Base-by-base conservation (phyloP, 2,888 invertebrate genomes). In the Agrotis clavis region DNA sequence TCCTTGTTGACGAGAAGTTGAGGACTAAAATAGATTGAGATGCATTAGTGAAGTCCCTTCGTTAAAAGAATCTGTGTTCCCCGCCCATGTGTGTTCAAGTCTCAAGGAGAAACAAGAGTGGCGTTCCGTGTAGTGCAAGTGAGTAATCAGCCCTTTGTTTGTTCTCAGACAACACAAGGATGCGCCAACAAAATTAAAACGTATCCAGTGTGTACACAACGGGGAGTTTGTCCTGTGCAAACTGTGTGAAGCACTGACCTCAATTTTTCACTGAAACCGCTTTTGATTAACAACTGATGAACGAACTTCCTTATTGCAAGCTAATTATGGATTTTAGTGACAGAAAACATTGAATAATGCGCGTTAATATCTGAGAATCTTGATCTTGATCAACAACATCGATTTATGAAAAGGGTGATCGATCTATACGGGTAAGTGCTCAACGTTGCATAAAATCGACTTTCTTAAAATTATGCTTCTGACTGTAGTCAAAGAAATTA, bases 51-150 rank as follows among this genome's bases (percentile, higher is more conserved):
- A 59, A 56, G 51, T 67, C 53, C 69, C 66, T 73, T 18, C 59
- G 47, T 59, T 64, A 61, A 73, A 77, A 72, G 67, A 61, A 70
- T 63, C 60, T 63, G 77, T 77, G 77, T 77, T 81, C 74, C 63
- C 53, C 57, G 30, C 57, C 84, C 84, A 85, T 82, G 81, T 88
- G 83, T 86, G 86, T 83, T 82, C 86, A 79, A 76, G 86, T 80
- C 82, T 86, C 91, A 91, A 92, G 90, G 91, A 83, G 84, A 90
- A 84, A 87, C 87, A 82, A 88, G 90, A 93, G 92, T 93, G 92
- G 88, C 85, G 88, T 90, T 91, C 89, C 91, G 89, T 94, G 93
- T 94, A 89, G 84, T 83, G 84, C 87, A 86, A 88, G 88, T 89
- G 88, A 90, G 89, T 88, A 90, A 91, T 88, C 90, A 88, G 80